These are phyloP conservation scores for Papilio polyxenes DNA, from an alignment of 1,140 invertebrate genomes.

Conservation along the genomic window DNA sequence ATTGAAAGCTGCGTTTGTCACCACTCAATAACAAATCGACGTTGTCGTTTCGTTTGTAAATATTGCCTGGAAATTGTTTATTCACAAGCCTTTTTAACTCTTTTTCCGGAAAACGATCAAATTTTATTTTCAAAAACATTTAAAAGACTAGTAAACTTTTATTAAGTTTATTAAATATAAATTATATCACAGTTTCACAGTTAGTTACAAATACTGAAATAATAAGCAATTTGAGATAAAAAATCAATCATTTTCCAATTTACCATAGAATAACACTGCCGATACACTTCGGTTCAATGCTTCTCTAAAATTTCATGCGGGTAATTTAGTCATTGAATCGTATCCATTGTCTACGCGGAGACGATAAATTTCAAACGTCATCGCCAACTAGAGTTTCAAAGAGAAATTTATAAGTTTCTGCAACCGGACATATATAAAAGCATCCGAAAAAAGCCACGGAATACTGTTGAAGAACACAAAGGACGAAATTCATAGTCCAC, in stretches of 20 bases:
- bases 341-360: conserved; percentile 28
- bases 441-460: conserved; percentile 56
- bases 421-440: conserved; percentile 51
- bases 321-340: conserved; percentile 17
- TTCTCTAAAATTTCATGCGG: neutral
- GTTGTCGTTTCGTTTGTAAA: neutral
- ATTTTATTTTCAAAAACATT: no score
- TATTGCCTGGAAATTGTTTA: neutral
- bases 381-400: conserved; percentile 46
- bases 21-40: neutral
- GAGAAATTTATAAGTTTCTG: conserved; percentile 46
- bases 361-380: conserved; percentile 44
- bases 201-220: no score
- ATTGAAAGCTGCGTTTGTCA: conserved; percentile 10
- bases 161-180: no score
- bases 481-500: conserved; percentile 69
- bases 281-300: neutral
- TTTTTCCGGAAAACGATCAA: neutral
- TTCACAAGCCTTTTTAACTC: neutral
- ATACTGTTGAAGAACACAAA: conserved; percentile 66
- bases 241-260: no score
- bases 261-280: no score
- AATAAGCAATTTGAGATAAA: no score
- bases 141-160: no score
- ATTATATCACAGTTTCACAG: no score